Conservation (phyloP, 2,113 vertebrate species). For the Isichthys henryi region DNA sequence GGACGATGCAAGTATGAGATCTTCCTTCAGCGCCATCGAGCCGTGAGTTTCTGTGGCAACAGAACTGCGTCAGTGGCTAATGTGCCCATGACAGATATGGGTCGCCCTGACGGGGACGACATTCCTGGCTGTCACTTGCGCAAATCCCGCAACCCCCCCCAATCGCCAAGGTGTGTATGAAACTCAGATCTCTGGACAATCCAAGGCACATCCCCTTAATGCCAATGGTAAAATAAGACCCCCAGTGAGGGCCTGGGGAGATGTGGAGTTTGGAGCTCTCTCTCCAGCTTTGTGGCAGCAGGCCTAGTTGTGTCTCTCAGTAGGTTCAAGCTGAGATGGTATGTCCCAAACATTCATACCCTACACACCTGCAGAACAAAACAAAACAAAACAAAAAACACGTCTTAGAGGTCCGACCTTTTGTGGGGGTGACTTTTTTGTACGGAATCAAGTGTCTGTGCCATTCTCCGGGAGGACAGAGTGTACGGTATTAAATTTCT, state of each 20-base stretch:
- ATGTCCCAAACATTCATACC: neutral
- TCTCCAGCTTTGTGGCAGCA: neutral
- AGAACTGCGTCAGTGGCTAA: neutral
- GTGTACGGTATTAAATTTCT: constrained; percentile 9
- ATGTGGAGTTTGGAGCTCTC: neutral
- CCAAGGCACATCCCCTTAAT: neutral
- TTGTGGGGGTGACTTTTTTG: neutral
- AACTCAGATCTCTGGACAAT: neutral
- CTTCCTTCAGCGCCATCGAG: neutral
- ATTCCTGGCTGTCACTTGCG: neutral
- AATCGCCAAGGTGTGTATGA: neutral
- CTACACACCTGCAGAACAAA: neutral
- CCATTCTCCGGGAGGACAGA: neutral
- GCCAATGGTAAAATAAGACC: neutral
- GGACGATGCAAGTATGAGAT: neutral
- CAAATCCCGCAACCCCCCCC: neutral
- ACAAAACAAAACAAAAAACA: neutral
- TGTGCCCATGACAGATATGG: neutral
- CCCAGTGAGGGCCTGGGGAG: neutral
- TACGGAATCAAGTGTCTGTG: constrained; percentile 6
- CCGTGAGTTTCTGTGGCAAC: neutral
- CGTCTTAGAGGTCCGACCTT: neutral
- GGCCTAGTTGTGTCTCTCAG: neutral
- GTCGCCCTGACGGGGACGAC: no score
- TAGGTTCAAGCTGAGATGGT: neutral